phyloP scores from a whole-genome alignment of 2,113 vertebrate genomes.

The Mystacornis crossleyi region DNA sequence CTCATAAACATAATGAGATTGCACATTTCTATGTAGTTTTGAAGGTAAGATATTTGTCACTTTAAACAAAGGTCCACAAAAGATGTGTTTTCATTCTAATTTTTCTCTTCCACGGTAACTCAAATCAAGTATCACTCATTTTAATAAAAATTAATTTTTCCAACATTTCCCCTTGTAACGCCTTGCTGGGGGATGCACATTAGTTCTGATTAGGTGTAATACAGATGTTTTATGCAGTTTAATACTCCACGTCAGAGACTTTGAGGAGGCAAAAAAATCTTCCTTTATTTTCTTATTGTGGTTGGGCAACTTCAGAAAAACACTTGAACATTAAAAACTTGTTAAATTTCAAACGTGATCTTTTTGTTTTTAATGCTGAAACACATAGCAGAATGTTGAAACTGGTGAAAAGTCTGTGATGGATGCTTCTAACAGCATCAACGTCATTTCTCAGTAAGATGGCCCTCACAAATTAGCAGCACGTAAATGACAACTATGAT shows the following conservation, averaged over 20 bases:
- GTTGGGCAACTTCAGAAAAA: neutral
- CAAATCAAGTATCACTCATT: neutral
- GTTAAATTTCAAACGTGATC: neutral
- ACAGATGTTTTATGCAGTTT: neutral
- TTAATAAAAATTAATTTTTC: neutral
- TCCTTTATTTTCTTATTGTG: neutral
- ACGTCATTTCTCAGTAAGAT: neutral
- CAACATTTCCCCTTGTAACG: rapidly evolving
- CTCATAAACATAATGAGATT: neutral
- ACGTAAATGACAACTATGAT: neutral
- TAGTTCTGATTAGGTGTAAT: neutral
- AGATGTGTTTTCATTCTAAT: neutral
- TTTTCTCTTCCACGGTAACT: neutral
- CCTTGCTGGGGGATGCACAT: neutral
- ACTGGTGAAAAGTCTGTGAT: neutral
- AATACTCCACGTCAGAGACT: neutral
- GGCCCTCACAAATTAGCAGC: neutral
- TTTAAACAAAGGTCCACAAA: neutral
- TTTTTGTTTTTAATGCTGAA: neutral
- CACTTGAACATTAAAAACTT: neutral
- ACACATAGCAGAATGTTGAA: neutral
- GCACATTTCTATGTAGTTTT: neutral
- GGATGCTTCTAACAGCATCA: neutral
- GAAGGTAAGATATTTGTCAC: neutral
- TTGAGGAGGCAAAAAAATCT: neutral